Base-by-base conservation (phyloP, 2,113 vertebrate species). In the Entomyzon cyanotis region DNA sequence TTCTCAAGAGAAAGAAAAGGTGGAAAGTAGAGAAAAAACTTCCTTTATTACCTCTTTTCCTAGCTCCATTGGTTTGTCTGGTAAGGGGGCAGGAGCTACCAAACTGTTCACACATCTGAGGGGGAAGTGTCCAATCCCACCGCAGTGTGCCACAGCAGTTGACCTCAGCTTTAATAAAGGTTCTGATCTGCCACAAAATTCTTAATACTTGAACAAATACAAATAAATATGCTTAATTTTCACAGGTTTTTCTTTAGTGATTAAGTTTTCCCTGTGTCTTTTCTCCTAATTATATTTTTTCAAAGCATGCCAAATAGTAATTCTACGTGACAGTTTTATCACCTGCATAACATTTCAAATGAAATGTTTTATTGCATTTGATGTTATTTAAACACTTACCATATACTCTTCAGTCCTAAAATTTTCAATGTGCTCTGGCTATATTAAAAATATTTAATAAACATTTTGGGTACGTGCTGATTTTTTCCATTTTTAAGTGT, bases 361-460 rank as follows among this genome's bases (percentile, higher is more conserved):
- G 94, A 98, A 98, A 97, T 70, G 3, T 93, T 97, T 98, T 97
- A 98, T 96, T 96, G n/a, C 96, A 96, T 95, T 90, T 97, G 93
- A 97, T 97, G 94, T 96, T 98, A 97, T 96, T 97, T 94, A 95
- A 98, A 97, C 96, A 97, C 94, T 98, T 98, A 97, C 79, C 68
- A 35, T 94, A 86, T 91, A 91, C 87, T 97, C 97, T 95, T 97
- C 96, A 94, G 15, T 79, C 79, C 93, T 90, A 97, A 74, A 94
- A 78, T 95, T 97, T 96, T 70, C 96, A 96, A 82, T 85, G 50
- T 96, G 89, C 96, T 97, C 82, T 94, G 84, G 74, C 70, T 97
- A 88, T 95, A 98, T 95, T 95, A 97, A 97, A 96, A 98, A 97
- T 96, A 96, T 95, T 97, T 97, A 95, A 97, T 85, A 96, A 97